A percentile compares a stretch with the other conserved stretches of the same genome.
Evolutionary conservation across 2,113 vertebrate species (phyloP).

Genomic region (Micronycteris hirsuta): DNA sequence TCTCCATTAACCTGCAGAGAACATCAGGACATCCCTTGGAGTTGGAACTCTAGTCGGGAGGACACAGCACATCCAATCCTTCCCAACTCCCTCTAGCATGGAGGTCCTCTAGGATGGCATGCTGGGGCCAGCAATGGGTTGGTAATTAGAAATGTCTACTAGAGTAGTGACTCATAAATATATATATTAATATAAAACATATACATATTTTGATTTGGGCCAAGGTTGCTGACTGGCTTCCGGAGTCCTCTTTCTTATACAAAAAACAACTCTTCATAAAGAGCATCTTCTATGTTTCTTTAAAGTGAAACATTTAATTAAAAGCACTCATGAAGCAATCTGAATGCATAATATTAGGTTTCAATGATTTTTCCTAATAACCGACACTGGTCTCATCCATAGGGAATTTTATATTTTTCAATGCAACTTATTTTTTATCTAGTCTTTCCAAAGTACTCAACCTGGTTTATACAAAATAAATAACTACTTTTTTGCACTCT

Average conservation of each 20-base stretch:
- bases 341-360: not conserved
- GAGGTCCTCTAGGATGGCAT: not conserved
- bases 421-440: not conserved
- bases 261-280: not conserved
- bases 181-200: fast-evolving
- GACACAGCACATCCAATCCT: fast-evolving
- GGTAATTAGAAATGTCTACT: not conserved
- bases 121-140: too few relatives aligned
- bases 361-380: not conserved
- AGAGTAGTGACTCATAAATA: not conserved
- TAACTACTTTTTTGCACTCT: not conserved
- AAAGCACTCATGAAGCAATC: not conserved
- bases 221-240: not conserved
- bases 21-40: not conserved
- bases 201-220: not conserved
- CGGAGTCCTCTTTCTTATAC: not conserved
- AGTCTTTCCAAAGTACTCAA: not conserved
- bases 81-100: fast-evolving
- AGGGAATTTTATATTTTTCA: not conserved
- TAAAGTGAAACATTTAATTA: not conserved
- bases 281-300: not conserved
- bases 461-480: not conserved
- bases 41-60: fast-evolving
- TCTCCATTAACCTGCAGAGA: not conserved
- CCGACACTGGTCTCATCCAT: not conserved